Percentiles rank a stretch among this genome's conserved stretches.
These are phyloP conservation scores for Oreohelix idahoensis DNA, from an alignment of 1,140 invertebrate genomes.

Conservation along the genomic window DNA sequence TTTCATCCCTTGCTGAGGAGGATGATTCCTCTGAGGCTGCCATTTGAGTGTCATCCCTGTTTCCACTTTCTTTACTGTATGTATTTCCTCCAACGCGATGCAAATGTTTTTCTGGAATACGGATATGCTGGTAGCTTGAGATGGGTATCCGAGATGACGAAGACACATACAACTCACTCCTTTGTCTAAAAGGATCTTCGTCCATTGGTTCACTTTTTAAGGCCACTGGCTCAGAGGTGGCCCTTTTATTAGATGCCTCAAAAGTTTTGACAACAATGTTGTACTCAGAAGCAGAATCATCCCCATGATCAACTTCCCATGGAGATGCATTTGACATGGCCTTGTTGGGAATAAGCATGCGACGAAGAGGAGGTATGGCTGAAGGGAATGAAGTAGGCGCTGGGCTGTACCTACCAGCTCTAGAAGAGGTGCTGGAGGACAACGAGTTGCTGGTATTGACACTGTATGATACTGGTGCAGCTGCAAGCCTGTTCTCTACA, in stretches of 20 bases:
- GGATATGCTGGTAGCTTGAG: neutral
- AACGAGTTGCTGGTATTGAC: neutral
- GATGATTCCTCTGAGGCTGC: neutral
- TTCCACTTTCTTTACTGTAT: neutral
- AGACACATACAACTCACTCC: neutral
- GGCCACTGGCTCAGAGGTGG: neutral
- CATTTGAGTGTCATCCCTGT: neutral
- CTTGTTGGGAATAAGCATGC: slow-evolving; percentile 28
- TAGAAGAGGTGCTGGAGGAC: neutral
- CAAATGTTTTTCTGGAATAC: neutral
- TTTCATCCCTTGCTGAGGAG: neutral
- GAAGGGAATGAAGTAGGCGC: neutral
- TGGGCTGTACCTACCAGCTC: neutral
- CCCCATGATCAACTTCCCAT: slow-evolving; percentile 17
- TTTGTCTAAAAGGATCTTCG: neutral
- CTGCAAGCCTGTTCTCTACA: neutral
- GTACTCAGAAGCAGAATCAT: neutral
- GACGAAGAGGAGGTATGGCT: slow-evolving; percentile 2
- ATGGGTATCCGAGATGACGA: neutral
- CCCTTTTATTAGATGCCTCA: neutral
- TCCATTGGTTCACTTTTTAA: neutral
- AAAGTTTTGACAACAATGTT: neutral
- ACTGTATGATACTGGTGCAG: neutral
- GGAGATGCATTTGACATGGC: slow-evolving; percentile 9
- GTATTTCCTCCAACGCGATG: neutral